Percentiles rank a stretch among this genome's conserved stretches.
Evolutionary conservation across 2,113 vertebrate species (phyloP).

Genomic region (Origma solitaria): DNA sequence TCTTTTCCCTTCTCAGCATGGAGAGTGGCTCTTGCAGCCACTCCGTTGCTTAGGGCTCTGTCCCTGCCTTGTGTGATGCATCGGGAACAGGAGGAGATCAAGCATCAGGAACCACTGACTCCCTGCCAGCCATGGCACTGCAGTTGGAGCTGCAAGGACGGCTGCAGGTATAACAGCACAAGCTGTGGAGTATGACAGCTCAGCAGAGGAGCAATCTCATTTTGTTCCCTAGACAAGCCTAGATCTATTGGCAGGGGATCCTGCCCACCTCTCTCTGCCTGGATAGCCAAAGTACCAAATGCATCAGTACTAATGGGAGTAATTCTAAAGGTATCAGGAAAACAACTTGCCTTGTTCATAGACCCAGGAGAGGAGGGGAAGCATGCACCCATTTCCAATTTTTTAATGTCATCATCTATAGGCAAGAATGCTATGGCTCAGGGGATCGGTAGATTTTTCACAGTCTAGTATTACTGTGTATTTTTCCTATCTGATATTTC

Average conservation of each 20-base stretch:
- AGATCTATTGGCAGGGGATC: slow-evolving; percentile 54
- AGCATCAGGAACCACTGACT: not conserved
- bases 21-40: not conserved
- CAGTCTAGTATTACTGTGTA: slow-evolving; percentile 37
- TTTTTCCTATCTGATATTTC: slow-evolving; percentile 21
- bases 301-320: slow-evolving; percentile 63
- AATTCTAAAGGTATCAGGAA: slow-evolving; percentile 57
- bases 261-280: slow-evolving; percentile 62
- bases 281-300: slow-evolving; percentile 62
- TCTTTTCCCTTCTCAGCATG: not conserved
- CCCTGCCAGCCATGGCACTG: not conserved
- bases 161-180: slow-evolving; percentile 13
- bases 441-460: slow-evolving; percentile 36
- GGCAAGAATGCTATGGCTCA: slow-evolving; percentile 51
- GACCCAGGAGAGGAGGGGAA: slow-evolving; percentile 48
- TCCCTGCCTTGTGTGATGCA: not conserved
- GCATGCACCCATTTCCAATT: slow-evolving; percentile 42
- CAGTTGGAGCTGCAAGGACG: not conserved
- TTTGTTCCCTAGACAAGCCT: slow-evolving; percentile 23
- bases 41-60: not conserved
- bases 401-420: slow-evolving; percentile 59
- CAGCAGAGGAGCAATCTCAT: slow-evolving; percentile 24
- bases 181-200: slow-evolving; percentile 19
- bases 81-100: not conserved
- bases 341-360: slow-evolving; percentile 60